Conservation (phyloP, 53 echinoderm and acorn worm genomes). For the Echinarachnius parma region DNA sequence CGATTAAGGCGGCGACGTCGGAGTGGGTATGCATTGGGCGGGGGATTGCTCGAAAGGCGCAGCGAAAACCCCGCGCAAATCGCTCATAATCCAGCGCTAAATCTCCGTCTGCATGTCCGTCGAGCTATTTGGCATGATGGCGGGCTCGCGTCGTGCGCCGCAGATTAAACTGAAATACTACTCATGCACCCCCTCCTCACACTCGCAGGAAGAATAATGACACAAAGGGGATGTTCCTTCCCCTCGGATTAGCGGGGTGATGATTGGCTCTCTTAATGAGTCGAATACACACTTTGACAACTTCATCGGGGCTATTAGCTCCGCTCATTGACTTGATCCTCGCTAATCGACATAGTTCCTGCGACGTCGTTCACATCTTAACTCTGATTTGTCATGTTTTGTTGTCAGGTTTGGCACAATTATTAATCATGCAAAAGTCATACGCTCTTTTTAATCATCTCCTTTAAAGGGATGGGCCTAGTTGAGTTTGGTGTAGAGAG, state of each 20-base stretch:
- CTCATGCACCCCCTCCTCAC: too few relatives aligned
- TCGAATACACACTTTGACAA: constrained; percentile 28
- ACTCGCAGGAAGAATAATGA: constrained; percentile 7
- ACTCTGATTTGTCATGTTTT: too few relatives aligned
- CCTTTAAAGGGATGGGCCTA: too few relatives aligned
- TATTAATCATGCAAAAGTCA: too few relatives aligned
- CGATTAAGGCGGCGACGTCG: constrained; percentile 43
- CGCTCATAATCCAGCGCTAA: constrained; percentile 14
- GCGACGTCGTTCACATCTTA: constrained; percentile 10
- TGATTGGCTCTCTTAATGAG: constrained; percentile 33
- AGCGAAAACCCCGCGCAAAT: constrained; percentile 4
- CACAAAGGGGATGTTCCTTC: constrained; percentile 18
- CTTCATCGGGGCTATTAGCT: constrained; percentile 19
- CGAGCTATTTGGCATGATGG: too few relatives aligned
- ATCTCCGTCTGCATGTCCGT: not conserved
- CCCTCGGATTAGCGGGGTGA: constrained; percentile 26
- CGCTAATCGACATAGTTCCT: constrained; percentile 41
- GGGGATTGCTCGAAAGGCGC: constrained; percentile 17
- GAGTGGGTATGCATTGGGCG: constrained; percentile 32
- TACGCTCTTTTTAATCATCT: too few relatives aligned
- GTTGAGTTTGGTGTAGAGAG: too few relatives aligned
- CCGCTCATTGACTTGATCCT: constrained; percentile 39
- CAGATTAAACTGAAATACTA: too few relatives aligned
- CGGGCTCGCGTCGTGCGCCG: too few relatives aligned
- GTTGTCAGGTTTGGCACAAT: too few relatives aligned